Conservation (phyloP, 1,140 invertebrate species). For the Lasioglossum albipes region DNA sequence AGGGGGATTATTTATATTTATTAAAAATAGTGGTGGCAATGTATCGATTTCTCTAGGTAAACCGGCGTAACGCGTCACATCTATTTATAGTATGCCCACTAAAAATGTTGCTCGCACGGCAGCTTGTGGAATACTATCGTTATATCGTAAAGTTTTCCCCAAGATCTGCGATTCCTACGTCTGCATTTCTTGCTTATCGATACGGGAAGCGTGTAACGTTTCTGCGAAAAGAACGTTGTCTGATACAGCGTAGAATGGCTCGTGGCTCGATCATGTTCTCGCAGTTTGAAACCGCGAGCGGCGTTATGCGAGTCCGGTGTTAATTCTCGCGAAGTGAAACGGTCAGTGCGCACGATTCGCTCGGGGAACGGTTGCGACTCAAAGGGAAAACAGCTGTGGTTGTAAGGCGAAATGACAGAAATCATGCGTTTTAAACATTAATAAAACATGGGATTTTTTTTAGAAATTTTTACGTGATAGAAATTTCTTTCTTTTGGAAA, state of each 20-base stretch:
- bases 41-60: constrained; percentile 18
- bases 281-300: constrained; percentile 23
- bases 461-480: no score
- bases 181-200: constrained; percentile 20
- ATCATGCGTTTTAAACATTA: no score
- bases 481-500: no score
- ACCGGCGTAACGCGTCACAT: not conserved
- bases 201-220: not conserved
- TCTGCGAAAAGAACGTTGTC: not conserved
- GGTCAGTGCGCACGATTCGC: not conserved
- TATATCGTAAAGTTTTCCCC: not conserved
- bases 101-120: not conserved
- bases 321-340: not conserved
- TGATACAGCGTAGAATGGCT: not conserved
- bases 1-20: not conserved
- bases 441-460: no score
- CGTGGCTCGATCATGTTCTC: constrained; percentile 21
- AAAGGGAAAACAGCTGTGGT: not conserved
- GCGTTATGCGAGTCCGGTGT: not conserved
- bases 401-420: no score
- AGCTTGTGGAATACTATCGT: not conserved
- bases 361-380: not conserved
- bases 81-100: constrained; percentile 30
- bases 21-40: constrained; percentile 18
- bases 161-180: not conserved